Conservation (phyloP, 2,113 vertebrate species). For the Oryzias curvinotus region DNA sequence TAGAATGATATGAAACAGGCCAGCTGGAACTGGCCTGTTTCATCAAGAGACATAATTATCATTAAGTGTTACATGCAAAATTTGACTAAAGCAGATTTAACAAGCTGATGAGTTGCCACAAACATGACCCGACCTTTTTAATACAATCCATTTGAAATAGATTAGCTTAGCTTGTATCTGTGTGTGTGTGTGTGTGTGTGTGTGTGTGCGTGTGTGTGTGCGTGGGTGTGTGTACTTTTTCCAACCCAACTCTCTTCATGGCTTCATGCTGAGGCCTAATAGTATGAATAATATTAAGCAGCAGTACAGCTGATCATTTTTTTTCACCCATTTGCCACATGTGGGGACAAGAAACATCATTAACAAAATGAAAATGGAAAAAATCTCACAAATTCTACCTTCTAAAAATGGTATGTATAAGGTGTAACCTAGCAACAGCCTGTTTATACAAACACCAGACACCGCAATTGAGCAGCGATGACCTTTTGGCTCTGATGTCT, state of each 20-base stretch:
- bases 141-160: conserved; percentile 41
- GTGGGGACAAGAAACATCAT: neutral
- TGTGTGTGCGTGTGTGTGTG: neutral
- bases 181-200: neutral
- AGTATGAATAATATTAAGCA: neutral
- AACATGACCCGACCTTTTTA: conserved; percentile 44
- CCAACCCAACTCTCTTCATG: neutral
- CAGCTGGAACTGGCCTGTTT: conserved; percentile 10
- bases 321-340: neutral
- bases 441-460: neutral
- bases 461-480: neutral
- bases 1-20: conserved; percentile 10
- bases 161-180: conserved; percentile 9
- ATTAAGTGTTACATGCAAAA: conserved; percentile 42
- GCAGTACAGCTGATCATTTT: neutral
- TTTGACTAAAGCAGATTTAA: conserved; percentile 44
- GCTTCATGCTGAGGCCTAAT: neutral
- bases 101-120: conserved; percentile 54
- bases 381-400: neutral
- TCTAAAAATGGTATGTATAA: neutral
- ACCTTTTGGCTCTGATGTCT: conserved; percentile 1
- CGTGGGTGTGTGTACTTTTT: neutral
- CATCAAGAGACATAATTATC: conserved; percentile 35
- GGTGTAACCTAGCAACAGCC: neutral
- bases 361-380: neutral